Evolutionary conservation across 2,888 invertebrate genomes (phyloP), one percentile per base, ranked within the genome.

Genomic region (Diadegma fenestrale): DNA sequence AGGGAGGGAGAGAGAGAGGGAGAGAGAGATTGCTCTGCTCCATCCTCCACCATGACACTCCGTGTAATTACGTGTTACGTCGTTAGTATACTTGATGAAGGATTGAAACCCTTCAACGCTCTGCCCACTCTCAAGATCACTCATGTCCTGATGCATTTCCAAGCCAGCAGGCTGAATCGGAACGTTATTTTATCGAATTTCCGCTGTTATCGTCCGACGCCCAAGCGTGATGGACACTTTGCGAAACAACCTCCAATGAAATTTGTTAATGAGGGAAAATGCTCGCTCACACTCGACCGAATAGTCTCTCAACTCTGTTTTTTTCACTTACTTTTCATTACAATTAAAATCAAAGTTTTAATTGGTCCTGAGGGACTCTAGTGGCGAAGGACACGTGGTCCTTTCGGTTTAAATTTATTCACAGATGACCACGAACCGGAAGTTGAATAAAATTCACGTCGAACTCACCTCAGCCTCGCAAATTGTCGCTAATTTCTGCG

Each of bases 51-150:
- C 7, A 26, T 26, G 41, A 78, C 22, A 43, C 61, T 69, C 48
- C n/a, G 14, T 41, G 41, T 63, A 81, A 84, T 81, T 68, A 68
- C 77, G 41, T 43, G 68, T 72, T 80, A 77, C 72, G 58, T 43
- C 80, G 68, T 80, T 80, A 63, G 80, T 73, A n/a, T n/a, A 33
- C 76, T 26, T 51, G 48, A 72, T 77, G 61, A 22, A 72, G 72
- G 68, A 73, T 80, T 77, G 45, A 58, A 41, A 48, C 63, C 33
- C 41, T 58, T n/a, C 10, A 22, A 75, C n/a, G 8, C 45, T 58
- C 37, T 58, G 17, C 33, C 51, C 8, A 6, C 30, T n/a, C 12
- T 22, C 41, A 41, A 48, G 17, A 45, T 43, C 7, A 8, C 48
- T 61, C 78, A 22, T 48, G 30, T 33, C 68, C 19, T 8, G 30